Evolutionary conservation across 2,797 vertebrate genomes (phyloP).

Genomic region (Hyperoplus immaculatus): DNA sequence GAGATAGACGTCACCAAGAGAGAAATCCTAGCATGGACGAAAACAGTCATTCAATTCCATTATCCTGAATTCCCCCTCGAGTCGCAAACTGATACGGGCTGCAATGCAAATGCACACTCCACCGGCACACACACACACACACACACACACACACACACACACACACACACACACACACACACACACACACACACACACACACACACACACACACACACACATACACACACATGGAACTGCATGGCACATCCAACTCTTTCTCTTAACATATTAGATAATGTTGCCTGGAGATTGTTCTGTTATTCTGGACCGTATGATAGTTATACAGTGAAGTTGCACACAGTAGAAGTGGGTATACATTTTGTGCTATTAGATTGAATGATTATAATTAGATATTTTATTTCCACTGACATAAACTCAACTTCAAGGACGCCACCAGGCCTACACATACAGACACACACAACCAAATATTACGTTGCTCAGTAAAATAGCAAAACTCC

Average conservation of each 20-base stretch:
- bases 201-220: background rate
- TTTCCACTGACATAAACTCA: background rate
- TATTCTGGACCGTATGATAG: background rate
- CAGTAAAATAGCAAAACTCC: background rate
- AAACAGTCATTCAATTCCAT: constrained; percentile 64
- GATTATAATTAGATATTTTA: background rate
- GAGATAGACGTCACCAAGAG: constrained; percentile 31
- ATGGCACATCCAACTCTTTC: background rate
- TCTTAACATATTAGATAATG: background rate
- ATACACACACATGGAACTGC: background rate
- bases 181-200: background rate
- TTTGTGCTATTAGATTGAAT: background rate
- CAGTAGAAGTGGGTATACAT: background rate
- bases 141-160: constrained; percentile 14
- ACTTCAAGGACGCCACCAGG: background rate
- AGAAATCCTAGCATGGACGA: constrained; percentile 69
- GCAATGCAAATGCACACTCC: background rate
- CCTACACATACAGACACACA: background rate
- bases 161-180: background rate
- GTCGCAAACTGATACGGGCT: constrained; percentile 61
- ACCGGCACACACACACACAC: constrained; percentile 5
- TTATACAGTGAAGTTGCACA: background rate
- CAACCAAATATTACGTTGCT: background rate
- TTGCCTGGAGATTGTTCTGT: background rate
- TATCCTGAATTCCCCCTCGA: constrained; percentile 40